Base-by-base conservation (phyloP, 1,140 invertebrate genomes). In the Papilio xuthus region DNA sequence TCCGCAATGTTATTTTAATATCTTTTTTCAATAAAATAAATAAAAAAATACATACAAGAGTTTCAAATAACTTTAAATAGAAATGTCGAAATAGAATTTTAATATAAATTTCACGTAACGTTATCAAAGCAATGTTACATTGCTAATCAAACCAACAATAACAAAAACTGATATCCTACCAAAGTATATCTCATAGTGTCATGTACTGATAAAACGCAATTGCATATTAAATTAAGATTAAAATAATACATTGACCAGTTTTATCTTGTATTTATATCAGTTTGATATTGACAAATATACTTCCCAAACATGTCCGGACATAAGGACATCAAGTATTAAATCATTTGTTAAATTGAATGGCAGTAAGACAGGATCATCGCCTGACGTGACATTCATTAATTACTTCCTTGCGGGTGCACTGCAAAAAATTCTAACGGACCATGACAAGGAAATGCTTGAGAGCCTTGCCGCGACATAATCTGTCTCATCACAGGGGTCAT, bases 331-430 rank as follows among this genome's bases (percentile, higher is more conserved):
- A 63, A 63, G 60, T 63, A 23, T 60, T 60, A 60, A 63, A 63
- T 28, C 60, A 63, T 63, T 63, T 63, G 13, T 28, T 63, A 63
- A 12, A 63, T 32, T 63, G 23, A 28, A 32, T 63, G 60, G 26
- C 23, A 63, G 56, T 23, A 20, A 23, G 26, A 28, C 60, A 32
- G 60, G 60, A 23, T 63, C 60, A 26, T 63, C 26, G 60, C 26
- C 60, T 63, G 60, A 63, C 60, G 60, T 63, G 60, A 63, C 60
- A 26, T 28, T 32, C 60, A 63, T 63, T 63, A 63, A 63, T 63
- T 63, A 63, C 60, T 63, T 63, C 60, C 60, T 63, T 63, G 60
- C 60, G 60, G 60, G 60, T 26, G 15, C 26, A 28, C 60, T 63
- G 60, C 60, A 63, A 63, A 63, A 63, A 63, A 63, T 28, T 63